Evolutionary conservation across 2,113 vertebrate species (phyloP).

Genomic region (Dascyllus trimaculatus): DNA sequence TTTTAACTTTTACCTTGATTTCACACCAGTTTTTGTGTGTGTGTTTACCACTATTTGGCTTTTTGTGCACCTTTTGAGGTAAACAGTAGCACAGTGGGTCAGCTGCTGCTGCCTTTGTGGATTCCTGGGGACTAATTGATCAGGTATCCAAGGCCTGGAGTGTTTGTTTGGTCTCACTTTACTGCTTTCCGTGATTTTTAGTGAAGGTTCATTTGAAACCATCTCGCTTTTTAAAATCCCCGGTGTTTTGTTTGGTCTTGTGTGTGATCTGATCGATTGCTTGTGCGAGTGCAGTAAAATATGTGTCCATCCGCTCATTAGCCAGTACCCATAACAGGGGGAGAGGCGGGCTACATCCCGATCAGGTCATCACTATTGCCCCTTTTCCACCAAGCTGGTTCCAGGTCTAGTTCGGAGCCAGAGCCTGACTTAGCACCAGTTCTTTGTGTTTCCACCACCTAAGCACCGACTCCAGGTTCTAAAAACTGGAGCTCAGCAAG

Average conservation of each 20-base stretch:
- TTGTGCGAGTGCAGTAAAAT: neutral
- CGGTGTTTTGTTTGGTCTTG: conserved; percentile 25
- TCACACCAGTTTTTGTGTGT: neutral
- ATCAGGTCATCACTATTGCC: too few species aligned
- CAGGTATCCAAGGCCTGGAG: conserved; percentile 36
- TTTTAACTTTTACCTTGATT: conserved; percentile 25
- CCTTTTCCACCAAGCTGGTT: too few species aligned
- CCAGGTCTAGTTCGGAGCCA: too few species aligned
- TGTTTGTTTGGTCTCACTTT: conserved; percentile 45
- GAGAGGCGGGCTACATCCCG: too few species aligned
- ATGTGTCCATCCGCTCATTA: neutral
- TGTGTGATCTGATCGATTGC: neutral
- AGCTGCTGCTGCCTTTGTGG: conserved; percentile 29
- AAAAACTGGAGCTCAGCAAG: too few species aligned
- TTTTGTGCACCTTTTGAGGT: conserved; percentile 1
- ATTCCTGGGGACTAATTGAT: conserved; percentile 64
- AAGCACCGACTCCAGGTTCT: too few species aligned
- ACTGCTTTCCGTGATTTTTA: conserved; percentile 23
- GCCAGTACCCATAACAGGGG: too few species aligned
- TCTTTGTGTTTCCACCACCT: too few species aligned
- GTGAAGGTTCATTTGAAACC: conserved; percentile 42
- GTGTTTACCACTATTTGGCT: neutral
- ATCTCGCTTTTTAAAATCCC: conserved; percentile 26
- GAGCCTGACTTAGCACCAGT: too few species aligned
- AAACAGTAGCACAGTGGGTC: conserved; percentile 30